Conservation (phyloP, 30 jellyfish, hydroid and myxozoan species). For the Nemopilema nomurai region DNA sequence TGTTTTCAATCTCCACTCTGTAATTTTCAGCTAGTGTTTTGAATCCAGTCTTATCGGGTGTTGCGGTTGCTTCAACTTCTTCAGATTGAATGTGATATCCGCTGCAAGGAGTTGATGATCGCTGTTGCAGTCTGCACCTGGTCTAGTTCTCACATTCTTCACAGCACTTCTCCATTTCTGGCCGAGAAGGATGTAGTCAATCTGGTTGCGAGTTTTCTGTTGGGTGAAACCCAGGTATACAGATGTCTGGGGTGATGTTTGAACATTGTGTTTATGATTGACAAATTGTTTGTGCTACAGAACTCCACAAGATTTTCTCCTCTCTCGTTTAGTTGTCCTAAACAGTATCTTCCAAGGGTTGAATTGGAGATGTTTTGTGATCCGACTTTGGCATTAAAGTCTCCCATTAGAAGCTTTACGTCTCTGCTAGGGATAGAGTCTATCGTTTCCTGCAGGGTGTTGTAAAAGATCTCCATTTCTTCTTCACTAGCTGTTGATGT, state of each 20-base stretch:
- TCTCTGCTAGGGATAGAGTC: conserved; percentile 46
- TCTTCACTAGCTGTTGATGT: not conserved
- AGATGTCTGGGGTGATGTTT: not conserved
- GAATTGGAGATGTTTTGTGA: not conserved
- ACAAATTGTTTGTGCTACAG: not conserved
- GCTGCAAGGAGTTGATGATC: not conserved
- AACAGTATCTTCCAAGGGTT: not conserved
- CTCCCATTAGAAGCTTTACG: conserved; percentile 35
- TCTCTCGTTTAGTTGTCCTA: not conserved
- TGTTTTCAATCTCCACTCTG: conserved; percentile 1
- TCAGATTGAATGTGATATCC: no score
- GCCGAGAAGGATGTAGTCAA: not conserved
- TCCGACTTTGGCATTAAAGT: not conserved
- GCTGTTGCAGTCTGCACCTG: not conserved
- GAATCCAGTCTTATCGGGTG: conserved; percentile 21
- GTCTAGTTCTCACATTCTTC: not conserved
- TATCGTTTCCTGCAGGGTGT: conserved; percentile 37
- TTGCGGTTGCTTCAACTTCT: no score
- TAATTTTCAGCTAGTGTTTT: not conserved
- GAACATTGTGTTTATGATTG: not conserved
- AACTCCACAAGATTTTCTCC: not conserved
- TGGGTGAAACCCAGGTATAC: not conserved
- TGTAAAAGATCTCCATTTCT: conserved; percentile 22
- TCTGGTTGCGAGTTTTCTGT: not conserved
- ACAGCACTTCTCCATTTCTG: not conserved